Base-by-base conservation (phyloP, 1,140 invertebrate genomes). In the Catajapyx aquilonaris region DNA sequence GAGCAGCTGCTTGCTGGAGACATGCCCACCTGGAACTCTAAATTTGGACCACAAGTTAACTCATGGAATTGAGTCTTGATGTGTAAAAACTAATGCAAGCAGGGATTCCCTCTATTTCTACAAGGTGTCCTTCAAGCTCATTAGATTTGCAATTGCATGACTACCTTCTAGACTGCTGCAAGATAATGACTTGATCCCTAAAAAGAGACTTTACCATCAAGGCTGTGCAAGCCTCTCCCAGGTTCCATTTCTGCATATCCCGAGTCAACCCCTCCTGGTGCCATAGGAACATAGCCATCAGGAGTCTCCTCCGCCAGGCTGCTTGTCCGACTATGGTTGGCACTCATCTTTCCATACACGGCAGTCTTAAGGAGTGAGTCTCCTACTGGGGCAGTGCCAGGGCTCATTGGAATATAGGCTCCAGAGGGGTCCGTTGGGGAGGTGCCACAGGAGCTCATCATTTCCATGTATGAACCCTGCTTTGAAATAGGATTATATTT, bases 221-320 rank as follows among this genome's bases (percentile, higher is more conserved):
- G n/a, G n/a, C n/a, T n/a, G n/a, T n/a, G n/a, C n/a, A n/a, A n/a
- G n/a, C n/a, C n/a, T n/a, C n/a, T n/a, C 4, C 25, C 23, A 18
- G 47, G 61, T 43, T 66, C 64, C 74, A 77, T 77, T 41, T 74
- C 69, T 7, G 76, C 62, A 46, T 75, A 77, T 3, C 64, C 66
- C 41, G 62, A 58, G 30, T 66, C 62, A 28, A 35, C 41, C 20
- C 57, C 52, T 3, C 56, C 50, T 2, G 66, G 67, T 5, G 64
- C 62, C 71, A 74, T 74, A 9, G 68, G 65, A 4, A 75, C 65
- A 46, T 75, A 76, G 32, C 68, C 68, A 23, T 69, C 62, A 17
- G 59, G 49, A 20, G 53, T 42, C 19, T 54, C 50, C 48, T 59
- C 58, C 33, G 52, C 47, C 17, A 59, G 37, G 45, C 58, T 60